A percentile compares a stretch with the other conserved stretches of the same genome.
These are phyloP conservation scores for Ardeotis arabs DNA, from an alignment of 2,113 vertebrate species.

Conservation along the genomic window DNA sequence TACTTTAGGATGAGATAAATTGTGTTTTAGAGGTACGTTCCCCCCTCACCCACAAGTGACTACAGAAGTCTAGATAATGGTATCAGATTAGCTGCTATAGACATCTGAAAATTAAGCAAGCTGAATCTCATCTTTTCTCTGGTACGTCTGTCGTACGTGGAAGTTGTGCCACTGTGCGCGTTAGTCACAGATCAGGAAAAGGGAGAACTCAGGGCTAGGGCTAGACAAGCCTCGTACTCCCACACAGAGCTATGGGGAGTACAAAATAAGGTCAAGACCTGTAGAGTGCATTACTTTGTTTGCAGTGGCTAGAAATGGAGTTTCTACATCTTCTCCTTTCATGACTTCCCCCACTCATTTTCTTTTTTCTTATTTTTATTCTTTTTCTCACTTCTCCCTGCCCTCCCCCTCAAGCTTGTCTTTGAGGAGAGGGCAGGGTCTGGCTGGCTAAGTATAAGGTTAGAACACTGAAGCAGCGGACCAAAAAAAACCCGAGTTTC, in stretches of 20 bases:
- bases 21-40: not conserved
- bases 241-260: rapidly evolving
- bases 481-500: not conserved
- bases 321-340: not conserved
- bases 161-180: not conserved
- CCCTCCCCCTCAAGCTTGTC: not conserved
- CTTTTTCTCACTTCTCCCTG: not conserved
- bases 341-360: too few species aligned
- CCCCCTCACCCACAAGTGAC: not conserved
- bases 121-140: not conserved
- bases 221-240: not conserved
- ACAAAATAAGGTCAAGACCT: not conserved
- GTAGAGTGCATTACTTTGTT: not conserved
- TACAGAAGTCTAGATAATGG: not conserved
- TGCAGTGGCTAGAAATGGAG: not conserved
- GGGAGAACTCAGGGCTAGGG: not conserved
- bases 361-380: not conserved
- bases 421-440: not conserved
- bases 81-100: not conserved
- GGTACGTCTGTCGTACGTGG: rapidly evolving
- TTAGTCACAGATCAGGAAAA: not conserved
- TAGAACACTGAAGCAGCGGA: not conserved
- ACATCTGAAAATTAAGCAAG: not conserved
- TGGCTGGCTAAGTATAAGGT: not conserved
- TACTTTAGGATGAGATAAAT: not conserved